A percentile compares a stretch with the other conserved stretches of the same genome.
phyloP scores from a whole-genome alignment of 2,888 invertebrate genomes.

The Ypsolopha scabrella region DNA sequence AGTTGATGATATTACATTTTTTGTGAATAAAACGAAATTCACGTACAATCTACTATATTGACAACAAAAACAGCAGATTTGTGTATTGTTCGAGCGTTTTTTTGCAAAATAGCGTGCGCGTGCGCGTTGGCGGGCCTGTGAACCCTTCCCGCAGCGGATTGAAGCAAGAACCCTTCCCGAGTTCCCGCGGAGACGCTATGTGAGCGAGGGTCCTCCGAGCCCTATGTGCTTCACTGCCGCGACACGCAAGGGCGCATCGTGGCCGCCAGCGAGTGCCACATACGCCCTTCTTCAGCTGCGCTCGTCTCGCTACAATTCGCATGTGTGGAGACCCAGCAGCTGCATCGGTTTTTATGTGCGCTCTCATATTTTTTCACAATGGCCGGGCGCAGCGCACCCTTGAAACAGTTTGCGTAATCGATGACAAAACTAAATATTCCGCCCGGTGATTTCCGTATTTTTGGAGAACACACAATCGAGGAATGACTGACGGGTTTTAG shows the following conservation, averaged over 20 bases:
- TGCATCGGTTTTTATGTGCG: slow-evolving; percentile 67
- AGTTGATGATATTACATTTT: slow-evolving; percentile 71
- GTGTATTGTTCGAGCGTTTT: slow-evolving; percentile 55
- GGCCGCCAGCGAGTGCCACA: slow-evolving; percentile 17
- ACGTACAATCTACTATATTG: slow-evolving; percentile 68
- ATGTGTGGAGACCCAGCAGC: slow-evolving; percentile 65
- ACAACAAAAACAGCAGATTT: slow-evolving; percentile 64
- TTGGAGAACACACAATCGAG: slow-evolving; percentile 30
- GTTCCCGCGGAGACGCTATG: slow-evolving; percentile 23
- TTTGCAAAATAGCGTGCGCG: slow-evolving; percentile 66
- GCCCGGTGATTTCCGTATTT: slow-evolving; percentile 70
- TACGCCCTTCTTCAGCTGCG: slow-evolving; percentile 29
- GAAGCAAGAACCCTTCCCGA: slow-evolving; percentile 55
- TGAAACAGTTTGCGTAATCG: slow-evolving; percentile 72
- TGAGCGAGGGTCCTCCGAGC: slow-evolving; percentile 33
- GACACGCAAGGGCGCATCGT: slow-evolving; percentile 25
- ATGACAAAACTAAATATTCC: slow-evolving; percentile 72
- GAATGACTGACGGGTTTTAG: slow-evolving; percentile 17
- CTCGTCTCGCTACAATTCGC: slow-evolving; percentile 55
- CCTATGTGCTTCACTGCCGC: slow-evolving; percentile 21
- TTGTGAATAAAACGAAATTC: slow-evolving; percentile 58
- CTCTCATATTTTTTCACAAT: slow-evolving; percentile 68
- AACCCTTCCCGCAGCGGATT: slow-evolving; percentile 59
- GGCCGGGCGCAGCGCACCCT: slow-evolving; percentile 58
- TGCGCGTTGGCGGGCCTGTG: slow-evolving; percentile 66